A percentile compares a stretch with the other conserved stretches of the same genome.
phyloP scores from a whole-genome alignment of 2,113 vertebrate genomes.

The Macquaria ambigua region DNA sequence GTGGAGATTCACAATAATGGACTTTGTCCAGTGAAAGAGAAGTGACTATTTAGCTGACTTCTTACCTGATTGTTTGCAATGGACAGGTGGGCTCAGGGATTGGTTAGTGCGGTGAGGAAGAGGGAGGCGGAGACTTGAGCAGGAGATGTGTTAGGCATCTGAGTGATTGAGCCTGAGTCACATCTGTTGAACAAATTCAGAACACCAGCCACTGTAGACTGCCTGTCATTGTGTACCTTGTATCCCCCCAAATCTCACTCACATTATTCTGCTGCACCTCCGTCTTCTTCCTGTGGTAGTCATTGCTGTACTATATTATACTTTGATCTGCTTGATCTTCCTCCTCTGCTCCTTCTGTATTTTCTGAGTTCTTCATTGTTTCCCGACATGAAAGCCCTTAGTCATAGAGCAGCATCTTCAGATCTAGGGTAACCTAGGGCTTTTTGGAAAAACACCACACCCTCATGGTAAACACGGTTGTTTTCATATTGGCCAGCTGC shows the following conservation, averaged over 20 bases:
- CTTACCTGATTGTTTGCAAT: neutral
- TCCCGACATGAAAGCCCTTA: neutral
- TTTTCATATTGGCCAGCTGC: slow-evolving; percentile 18
- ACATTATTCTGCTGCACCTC: neutral
- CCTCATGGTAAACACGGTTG: neutral
- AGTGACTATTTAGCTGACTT: neutral
- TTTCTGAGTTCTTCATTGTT: neutral
- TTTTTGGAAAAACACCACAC: neutral
- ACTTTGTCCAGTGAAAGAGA: neutral
- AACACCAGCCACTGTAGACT: neutral
- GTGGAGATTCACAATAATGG: neutral
- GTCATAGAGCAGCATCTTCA: neutral
- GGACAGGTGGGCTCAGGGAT: neutral
- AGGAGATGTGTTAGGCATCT: neutral
- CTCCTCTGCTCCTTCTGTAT: neutral
- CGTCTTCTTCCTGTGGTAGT: too few relatives aligned
- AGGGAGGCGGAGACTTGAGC: neutral
- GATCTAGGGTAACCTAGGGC: neutral
- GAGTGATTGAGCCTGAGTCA: neutral
- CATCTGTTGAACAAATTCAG: slow-evolving; percentile 10
- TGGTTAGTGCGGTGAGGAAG: neutral
- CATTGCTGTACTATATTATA: too few relatives aligned
- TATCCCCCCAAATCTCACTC: neutral
- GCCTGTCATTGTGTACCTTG: neutral
- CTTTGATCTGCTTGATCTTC: neutral